Percentiles rank a stretch among this genome's conserved stretches.
Evolutionary conservation across 2,797 vertebrate species (phyloP).

Genomic region (Cossypha polioptera): DNA sequence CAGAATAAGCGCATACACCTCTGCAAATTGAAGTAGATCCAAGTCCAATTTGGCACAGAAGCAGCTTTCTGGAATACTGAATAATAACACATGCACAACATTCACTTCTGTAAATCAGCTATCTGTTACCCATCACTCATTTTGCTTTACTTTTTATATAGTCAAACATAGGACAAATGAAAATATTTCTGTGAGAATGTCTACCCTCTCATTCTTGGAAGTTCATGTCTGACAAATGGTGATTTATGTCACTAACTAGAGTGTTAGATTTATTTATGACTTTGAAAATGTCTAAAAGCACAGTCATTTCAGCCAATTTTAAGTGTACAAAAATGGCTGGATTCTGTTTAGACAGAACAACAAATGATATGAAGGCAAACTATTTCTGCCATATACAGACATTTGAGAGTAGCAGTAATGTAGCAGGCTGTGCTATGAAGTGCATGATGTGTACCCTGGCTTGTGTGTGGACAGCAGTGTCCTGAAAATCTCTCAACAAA

Average conservation of each 20-base stretch:
- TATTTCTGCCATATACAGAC: neutral
- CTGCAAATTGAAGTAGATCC: neutral
- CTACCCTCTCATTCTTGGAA: neutral
- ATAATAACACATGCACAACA: neutral
- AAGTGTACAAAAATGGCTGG: neutral
- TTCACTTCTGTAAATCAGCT: neutral
- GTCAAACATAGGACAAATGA: neutral
- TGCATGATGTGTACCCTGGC: neutral
- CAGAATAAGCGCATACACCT: neutral
- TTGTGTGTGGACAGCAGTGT: neutral
- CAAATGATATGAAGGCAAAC: neutral
- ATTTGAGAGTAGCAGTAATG: neutral
- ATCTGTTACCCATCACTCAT: neutral
- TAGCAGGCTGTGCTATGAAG: neutral
- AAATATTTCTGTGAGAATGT: neutral
- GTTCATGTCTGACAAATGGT: neutral
- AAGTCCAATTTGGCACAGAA: neutral
- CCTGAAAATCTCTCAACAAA: constrained; percentile 32
- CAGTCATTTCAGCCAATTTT: neutral
- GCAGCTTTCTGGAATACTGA: neutral
- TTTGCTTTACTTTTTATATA: neutral
- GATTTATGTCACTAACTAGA: neutral
- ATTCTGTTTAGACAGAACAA: neutral
- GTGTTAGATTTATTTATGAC: neutral
- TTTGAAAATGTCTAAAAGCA: neutral